phyloP scores from a whole-genome alignment of 2,113 vertebrate genomes.

The Sisor rabdophorus region DNA sequence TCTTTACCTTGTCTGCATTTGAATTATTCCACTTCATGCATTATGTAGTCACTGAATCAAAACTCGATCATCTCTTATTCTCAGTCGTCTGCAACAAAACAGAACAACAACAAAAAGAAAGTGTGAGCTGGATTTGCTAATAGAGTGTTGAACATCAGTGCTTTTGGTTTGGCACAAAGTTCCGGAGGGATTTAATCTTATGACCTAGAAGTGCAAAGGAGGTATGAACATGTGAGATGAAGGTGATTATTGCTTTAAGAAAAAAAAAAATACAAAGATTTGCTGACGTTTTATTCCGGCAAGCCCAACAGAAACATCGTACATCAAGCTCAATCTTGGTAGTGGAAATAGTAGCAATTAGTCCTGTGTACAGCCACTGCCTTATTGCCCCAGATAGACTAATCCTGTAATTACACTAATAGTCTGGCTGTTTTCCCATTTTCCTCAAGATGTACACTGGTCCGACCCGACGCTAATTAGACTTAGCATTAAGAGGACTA shows the following conservation, averaged over 20 bases:
- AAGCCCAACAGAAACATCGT: not conserved
- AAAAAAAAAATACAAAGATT: no score
- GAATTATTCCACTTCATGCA: not conserved
- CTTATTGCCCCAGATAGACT: conserved; percentile 52
- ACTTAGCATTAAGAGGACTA: conserved; percentile 42
- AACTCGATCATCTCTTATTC: not conserved
- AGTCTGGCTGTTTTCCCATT: conserved; percentile 52
- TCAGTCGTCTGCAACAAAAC: not conserved
- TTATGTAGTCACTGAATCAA: not conserved
- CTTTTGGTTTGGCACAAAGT: conserved; percentile 16
- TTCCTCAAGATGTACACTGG: conserved; percentile 52
- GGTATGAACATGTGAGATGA: conserved; percentile 21
- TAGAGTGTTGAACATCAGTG: not conserved
- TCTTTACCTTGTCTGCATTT: not conserved
- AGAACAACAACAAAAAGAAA: not conserved
- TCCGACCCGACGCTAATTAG: conserved; percentile 47
- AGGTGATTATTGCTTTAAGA: conserved; percentile 53
- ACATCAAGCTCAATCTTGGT: conserved; percentile 33
- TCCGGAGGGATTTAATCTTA: not conserved
- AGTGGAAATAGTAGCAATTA: conserved; percentile 48
- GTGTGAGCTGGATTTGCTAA: conserved; percentile 24
- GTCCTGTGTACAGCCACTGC: conserved; percentile 43
- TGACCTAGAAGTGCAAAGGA: not conserved
- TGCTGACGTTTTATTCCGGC: not conserved
- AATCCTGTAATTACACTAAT: conserved; percentile 59